Base-by-base conservation (phyloP, 64 coral and sea anemone species). In the Stylophora pistillata region DNA sequence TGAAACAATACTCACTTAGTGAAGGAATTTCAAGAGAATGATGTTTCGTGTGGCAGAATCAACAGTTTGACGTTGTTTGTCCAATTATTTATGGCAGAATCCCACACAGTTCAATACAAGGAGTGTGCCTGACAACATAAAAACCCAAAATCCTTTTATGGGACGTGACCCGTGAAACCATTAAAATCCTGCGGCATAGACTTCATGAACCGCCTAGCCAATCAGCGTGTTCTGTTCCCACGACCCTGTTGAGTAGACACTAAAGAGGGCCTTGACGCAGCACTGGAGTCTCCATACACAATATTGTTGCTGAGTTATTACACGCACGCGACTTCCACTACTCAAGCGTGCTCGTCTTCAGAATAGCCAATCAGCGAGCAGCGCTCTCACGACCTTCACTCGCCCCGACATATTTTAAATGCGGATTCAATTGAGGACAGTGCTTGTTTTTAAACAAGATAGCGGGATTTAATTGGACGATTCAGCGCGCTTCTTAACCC, bases 141-240 rank as follows among this genome's bases (percentile, higher is more conserved):
- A 5, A 69, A 53, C 20, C 13, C 20, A 29, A 34, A 69, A 13
- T 34, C 61, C 32, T 84, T 84, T 84, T 18, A 33, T 15, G 33
- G 13, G 61, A 53, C 34, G 15, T 84, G 80, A 84, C 60, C 80
- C 80, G 27, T 84, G 33, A 84, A 84, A 84, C 62, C 80, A 70
- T 84, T 53, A 70, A 63, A 84, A 53, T 21, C 29, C 33, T 62
- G 61, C 26, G 60, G 53, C 32, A 77, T 33, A 83, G 15, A 37
- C 61, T 15, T 10, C 20, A 14, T 26, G 61, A 4, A 27, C 4
- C 80, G 15, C 61, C 18, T 25, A 68, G 20, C 86, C 91, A 93
- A 93, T 93, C 57, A 93, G 86, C 16, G 41, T 31, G 5, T 32
- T 72, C 79, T 88, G 91, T 93, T 93, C 91, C 91, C 91, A 93